A percentile compares a stretch with the other conserved stretches of the same genome.
Evolutionary conservation across 1,140 invertebrate genomes (phyloP).

Genomic region (Drosophila nigrodunni): DNA sequence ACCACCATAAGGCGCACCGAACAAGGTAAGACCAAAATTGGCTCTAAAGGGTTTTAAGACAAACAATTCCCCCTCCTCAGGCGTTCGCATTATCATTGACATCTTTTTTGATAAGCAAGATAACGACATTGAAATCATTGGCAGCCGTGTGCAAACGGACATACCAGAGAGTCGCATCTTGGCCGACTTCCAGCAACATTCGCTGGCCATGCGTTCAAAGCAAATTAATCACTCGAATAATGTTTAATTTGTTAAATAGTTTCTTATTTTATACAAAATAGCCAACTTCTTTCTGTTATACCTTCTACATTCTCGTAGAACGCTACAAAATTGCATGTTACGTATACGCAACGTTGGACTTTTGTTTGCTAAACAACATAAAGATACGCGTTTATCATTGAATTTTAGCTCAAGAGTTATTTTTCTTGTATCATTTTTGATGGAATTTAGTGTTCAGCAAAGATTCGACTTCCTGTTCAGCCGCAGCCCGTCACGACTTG

Average conservation of each 20-base stretch:
- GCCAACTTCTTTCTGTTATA: background rate
- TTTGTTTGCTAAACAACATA: conserved; percentile 28
- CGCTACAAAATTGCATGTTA: conserved; percentile 36
- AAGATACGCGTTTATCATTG: conserved; percentile 24
- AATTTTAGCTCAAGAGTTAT: background rate
- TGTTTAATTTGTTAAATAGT: conserved; percentile 32
- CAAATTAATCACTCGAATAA: conserved; percentile 14
- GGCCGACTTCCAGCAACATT: conserved; percentile 67
- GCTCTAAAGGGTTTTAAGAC: too few species aligned
- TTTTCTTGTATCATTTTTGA: background rate
- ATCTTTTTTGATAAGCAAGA: conserved; percentile 72
- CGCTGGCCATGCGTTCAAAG: conserved; percentile 45
- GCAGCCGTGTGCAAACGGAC: conserved; percentile 75
- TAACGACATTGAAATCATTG: conserved; percentile 59
- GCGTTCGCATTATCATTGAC: conserved; percentile 78
- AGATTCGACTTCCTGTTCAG: conserved; percentile 36
- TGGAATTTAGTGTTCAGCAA: background rate
- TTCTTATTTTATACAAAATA: background rate
- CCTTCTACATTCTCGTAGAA: background rate
- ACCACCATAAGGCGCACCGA: conserved; percentile 68
- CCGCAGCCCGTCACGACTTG: conserved; percentile 25
- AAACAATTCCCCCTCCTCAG: conserved; percentile 19
- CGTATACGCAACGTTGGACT: conserved; percentile 31
- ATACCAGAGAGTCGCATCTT: conserved; percentile 76
- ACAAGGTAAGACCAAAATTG: conserved; percentile 34